These are phyloP conservation scores for Drosophila demipolita DNA, from an alignment of 2,888 invertebrate genomes.

Conservation along the genomic window DNA sequence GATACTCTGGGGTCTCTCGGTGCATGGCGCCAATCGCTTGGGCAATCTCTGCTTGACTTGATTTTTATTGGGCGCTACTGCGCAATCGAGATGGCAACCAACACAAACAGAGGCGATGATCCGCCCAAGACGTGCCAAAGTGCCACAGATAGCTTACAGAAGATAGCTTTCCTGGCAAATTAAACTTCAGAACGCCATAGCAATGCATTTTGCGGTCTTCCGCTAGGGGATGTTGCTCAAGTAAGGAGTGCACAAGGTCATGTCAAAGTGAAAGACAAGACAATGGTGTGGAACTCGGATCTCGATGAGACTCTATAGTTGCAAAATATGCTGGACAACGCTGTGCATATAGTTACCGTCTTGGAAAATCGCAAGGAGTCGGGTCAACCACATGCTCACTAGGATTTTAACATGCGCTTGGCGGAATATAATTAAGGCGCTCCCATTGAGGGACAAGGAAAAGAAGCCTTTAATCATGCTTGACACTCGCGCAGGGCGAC, in stretches of 20 bases:
- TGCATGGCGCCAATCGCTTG: constrained; percentile 99
- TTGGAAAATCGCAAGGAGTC: constrained; percentile 98
- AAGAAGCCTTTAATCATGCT: constrained; percentile 95
- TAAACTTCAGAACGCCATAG: too few species aligned
- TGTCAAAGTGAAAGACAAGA: constrained; percentile 91
- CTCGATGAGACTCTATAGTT: constrained; percentile 97
- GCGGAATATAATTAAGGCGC: constrained; percentile 97
- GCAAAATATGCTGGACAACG: constrained; percentile 97
- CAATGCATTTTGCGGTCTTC: too few species aligned
- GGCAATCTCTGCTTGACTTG: constrained; percentile 98
- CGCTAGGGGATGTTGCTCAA: constrained; percentile 92
- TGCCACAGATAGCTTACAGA: too few species aligned
- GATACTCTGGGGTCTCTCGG: constrained; percentile 94
- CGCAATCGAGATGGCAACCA: constrained; percentile 93
- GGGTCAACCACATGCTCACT: constrained; percentile 98
- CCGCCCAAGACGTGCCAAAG: constrained; percentile 90
- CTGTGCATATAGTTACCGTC: constrained; percentile 94
- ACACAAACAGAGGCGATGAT: constrained; percentile 93
- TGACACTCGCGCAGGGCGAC: constrained; percentile 89
- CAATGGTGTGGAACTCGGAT: constrained; percentile 98
- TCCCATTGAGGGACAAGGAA: constrained; percentile 93
- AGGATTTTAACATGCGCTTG: constrained; percentile 94
- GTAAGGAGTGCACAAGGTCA: constrained; percentile 92
- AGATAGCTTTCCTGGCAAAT: too few species aligned
- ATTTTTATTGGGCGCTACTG: constrained; percentile 99